phyloP scores from a whole-genome alignment of 2,888 invertebrate genomes.

The Dasypolia templi region DNA sequence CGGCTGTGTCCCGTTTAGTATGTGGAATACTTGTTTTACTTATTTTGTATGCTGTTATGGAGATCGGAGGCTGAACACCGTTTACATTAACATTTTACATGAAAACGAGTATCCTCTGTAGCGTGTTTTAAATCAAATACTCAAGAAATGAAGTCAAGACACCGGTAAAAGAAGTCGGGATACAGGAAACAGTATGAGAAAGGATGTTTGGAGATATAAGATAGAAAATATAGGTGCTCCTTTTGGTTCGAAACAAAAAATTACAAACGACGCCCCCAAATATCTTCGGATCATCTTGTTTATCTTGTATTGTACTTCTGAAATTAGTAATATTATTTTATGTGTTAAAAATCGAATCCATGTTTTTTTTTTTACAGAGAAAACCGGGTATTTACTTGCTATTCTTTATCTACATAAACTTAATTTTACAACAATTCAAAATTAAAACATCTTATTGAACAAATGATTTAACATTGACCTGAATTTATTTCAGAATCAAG shows the following conservation, averaged over 20 bases:
- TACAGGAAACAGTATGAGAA: background rate
- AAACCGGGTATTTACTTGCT: background rate
- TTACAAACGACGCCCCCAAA: background rate
- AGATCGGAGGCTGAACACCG: background rate
- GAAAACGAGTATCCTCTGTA: background rate
- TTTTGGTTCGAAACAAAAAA: background rate
- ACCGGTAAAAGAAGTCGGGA: background rate
- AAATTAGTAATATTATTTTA: no score
- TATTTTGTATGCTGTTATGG: background rate
- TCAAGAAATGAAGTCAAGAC: background rate
- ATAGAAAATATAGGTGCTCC: background rate
- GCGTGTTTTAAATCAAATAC: background rate
- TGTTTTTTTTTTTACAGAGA: background rate
- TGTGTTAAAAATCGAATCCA: no score
- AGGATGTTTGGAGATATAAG: background rate
- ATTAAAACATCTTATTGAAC: background rate
- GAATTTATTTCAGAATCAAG: conserved; percentile 81
- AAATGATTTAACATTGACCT: background rate
- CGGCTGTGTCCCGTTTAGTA: background rate
- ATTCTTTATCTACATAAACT: background rate
- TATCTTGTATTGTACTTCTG: background rate
- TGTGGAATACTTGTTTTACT: conserved; percentile 17
- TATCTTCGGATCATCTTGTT: background rate
- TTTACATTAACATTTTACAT: background rate
- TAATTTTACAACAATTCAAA: background rate